Conservation (phyloP, 2,113 vertebrate species). For the Thryonomys swinderianus region DNA sequence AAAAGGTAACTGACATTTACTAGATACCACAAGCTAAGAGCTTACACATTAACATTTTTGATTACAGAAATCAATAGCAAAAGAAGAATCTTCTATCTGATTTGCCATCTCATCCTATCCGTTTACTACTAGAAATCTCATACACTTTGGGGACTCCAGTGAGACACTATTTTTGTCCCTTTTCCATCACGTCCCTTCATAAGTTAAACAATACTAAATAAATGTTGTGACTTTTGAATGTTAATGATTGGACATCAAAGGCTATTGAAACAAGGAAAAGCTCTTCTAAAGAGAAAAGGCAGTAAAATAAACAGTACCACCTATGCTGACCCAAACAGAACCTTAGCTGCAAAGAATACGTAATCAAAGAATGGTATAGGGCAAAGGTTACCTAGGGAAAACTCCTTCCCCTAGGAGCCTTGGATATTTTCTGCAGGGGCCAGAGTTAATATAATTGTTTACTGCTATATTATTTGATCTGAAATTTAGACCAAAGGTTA, state of each 20-base stretch:
- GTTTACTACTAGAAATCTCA: constrained; percentile 28
- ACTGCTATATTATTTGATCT: constrained; percentile 43
- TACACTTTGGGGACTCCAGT: background rate
- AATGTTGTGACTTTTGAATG: constrained; percentile 65
- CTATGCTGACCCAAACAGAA: constrained; percentile 49
- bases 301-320: constrained; percentile 24
- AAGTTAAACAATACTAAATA: constrained; percentile 68
- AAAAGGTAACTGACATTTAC: constrained; percentile 51
- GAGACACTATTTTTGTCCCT: background rate
- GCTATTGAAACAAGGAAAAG: constrained; percentile 79
- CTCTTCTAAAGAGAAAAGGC: constrained; percentile 17
- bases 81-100: constrained; percentile 14
- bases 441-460: constrained; percentile 1
- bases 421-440: constrained; percentile 83
- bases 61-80: constrained; percentile 43
- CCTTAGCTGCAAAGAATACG: background rate
- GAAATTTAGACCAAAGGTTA: constrained; percentile 31
- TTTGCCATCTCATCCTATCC: constrained; percentile 26
- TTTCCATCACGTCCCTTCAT: background rate
- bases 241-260: constrained; percentile 16
- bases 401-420: constrained; percentile 87
- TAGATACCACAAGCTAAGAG: background rate
- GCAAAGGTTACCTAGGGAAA: background rate
- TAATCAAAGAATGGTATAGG: background rate
- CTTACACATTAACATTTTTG: constrained; percentile 2